A percentile compares a stretch with the other conserved stretches of the same genome.
Evolutionary conservation across 2,797 vertebrate species (phyloP).

Genomic region (Lagorchestes hirsutus): DNA sequence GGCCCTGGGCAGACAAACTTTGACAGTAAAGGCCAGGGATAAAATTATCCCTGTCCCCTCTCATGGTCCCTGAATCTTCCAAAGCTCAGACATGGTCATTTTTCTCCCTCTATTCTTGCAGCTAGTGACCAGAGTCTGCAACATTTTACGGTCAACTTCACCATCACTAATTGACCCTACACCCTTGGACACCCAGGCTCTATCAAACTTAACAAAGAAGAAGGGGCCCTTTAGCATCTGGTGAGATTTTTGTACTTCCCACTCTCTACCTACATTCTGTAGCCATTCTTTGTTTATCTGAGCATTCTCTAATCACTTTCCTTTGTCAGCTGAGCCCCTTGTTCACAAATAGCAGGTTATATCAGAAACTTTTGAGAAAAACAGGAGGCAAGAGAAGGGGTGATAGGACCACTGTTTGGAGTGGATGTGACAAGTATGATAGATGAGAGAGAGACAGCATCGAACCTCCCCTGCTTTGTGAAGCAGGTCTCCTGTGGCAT

Average conservation of each 20-base stretch:
- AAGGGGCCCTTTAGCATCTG: conserved; percentile 47
- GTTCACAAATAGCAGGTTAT: conserved; percentile 59
- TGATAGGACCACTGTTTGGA: background rate
- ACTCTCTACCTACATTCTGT: background rate
- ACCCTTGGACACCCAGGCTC: conserved; percentile 71
- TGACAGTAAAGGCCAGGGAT: too few relatives aligned
- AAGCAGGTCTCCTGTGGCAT: background rate
- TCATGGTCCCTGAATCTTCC: too few relatives aligned
- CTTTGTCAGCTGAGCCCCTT: conserved; percentile 68
- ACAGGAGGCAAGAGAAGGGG: background rate
- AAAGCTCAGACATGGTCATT: too few relatives aligned
- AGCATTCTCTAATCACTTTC: background rate
- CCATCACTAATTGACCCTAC: conserved; percentile 81
- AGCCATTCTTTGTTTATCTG: background rate
- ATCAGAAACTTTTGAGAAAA: background rate
- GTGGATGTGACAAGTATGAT: background rate
- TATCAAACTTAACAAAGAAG: conserved; percentile 66
- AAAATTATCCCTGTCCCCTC: too few relatives aligned
- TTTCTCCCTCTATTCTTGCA: too few relatives aligned
- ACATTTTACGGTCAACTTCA: conserved; percentile 82
- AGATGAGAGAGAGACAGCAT: background rate
- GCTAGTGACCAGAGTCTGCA: too few relatives aligned
- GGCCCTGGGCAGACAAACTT: too few relatives aligned
- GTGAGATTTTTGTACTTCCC: background rate
- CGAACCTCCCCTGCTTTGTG: background rate